Base-by-base conservation (phyloP, 2,888 invertebrate genomes). In the Halictus quadricinctus region DNA sequence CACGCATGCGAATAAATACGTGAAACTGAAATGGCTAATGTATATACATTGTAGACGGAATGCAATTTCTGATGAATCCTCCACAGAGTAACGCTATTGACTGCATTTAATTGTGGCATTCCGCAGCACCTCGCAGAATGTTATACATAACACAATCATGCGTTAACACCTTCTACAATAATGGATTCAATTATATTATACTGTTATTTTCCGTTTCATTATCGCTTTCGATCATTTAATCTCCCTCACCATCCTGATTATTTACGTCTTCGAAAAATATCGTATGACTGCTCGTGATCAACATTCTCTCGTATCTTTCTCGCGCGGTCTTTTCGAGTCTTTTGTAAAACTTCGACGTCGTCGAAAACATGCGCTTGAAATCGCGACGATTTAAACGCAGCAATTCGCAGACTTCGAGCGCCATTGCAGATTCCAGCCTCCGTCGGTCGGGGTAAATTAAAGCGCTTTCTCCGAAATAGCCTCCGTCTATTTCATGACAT, bases 361-460 rank as follows among this genome's bases (percentile, higher is more conserved):
- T 29, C 0, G 86, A 64, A 58, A 94, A 91, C 43, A 93, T 86
- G 43, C 91, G 92, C 66, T 93, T 93, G 89, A 96, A 96, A 89
- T 96, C 95, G 0, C 92, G 93, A 29, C 94, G 95, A 77, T 95
- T 95, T 15, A 96, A 94, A 1, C 95, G 94, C 89, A 96, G 96
- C 41, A 96, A 93, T 90, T 96, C 96, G 72, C 96, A 96, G n/a
- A 95, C 95, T 92, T 96, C 96, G 15, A 96, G 93, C 0, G 96
- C 96, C 10, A 96, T 95, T 0, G 96, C 95, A 1, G 96, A 95
- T 7, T 95, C 95, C 3, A 95, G 92, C 72, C 96, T 94, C 85
- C 95, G 95, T 54, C 95, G 94, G 84, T 95, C 95, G 64, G 95
- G 95, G 93, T 95, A 94, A 54, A 95, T 93, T 66, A 96, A 87